These are phyloP conservation scores for Poeciliopsis gracilis DNA, from an alignment of 2,797 vertebrate species.

Conservation along the genomic window DNA sequence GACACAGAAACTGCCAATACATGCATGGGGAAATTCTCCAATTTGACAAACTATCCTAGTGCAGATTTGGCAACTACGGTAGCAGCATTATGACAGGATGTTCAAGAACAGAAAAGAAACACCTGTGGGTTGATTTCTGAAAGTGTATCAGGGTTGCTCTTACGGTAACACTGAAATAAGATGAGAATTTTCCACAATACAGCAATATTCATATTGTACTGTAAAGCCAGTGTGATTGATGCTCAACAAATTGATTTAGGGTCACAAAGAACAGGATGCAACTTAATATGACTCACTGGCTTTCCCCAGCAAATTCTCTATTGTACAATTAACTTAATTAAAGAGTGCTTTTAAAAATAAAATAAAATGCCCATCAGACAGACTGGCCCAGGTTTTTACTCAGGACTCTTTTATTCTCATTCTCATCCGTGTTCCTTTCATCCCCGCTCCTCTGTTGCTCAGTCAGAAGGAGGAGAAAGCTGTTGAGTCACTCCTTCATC, in stretches of 20 bases:
- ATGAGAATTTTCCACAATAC: background rate
- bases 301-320: constrained; percentile 65
- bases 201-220: background rate
- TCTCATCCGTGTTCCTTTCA: constrained; percentile 37
- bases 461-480: constrained; percentile 40
- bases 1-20: background rate
- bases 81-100: background rate
- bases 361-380: constrained; percentile 49
- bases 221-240: background rate
- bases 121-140: background rate
- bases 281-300: constrained; percentile 46
- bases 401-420: constrained; percentile 13
- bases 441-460: constrained; percentile 23
- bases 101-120: background rate
- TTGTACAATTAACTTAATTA: constrained; percentile 73
- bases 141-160: background rate
- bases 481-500: constrained; percentile 57
- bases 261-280: constrained; percentile 51
- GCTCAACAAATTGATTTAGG: constrained; percentile 15
- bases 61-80: background rate
- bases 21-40: background rate
- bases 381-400: constrained; percentile 23
- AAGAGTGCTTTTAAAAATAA: constrained; percentile 44
- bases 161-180: background rate
- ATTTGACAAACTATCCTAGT: background rate